Base-by-base conservation (phyloP, 2,797 vertebrate species). In the Crypturellus tataupa region DNA sequence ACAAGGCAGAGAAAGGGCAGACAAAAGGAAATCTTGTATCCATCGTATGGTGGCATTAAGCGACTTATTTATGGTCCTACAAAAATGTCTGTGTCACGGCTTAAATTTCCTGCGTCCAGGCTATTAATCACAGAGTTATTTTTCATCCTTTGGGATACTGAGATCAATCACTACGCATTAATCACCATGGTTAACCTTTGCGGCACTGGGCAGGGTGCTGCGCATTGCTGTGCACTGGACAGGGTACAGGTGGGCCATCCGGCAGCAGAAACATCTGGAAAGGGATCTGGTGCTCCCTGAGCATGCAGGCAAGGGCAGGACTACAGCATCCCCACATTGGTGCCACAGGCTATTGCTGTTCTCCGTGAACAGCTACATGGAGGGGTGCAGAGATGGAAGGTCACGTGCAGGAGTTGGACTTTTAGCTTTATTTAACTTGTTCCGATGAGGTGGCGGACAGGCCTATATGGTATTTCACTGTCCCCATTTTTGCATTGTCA, bases 111-210 rank as follows among this genome's bases (percentile, higher is more conserved):
- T 59, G 58, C 33, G 23, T 56, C 14, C 10, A 63, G 8, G 51
- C 39, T 71, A 49, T 65, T 65, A 83, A 91, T 53, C 24, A 60
- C 33, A 27, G 53, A 25, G 6, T 27, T 60, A 19, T 37, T 71
- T 6, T 37, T 73, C 27, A 51, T 84, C 31, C 51, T 77, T 85
- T 73, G 56, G 87, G 79, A 47, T 14, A 8, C 17, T 68, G 37
- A 51, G 46, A 56, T 21, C 40, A 64, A 8, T 37, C 17, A 59
- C n/a, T 59, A 11, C 78, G 49, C 67, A 76, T 81, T 60, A 72
- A 35, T 20, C 12, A 89, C 33, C 21, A 19, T 0, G 0, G 0
- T 46, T 49, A 5, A 42, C 47, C n/a, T 72, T 31, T n/a, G 72
- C 14, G 80, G 64, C 33, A 10, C 65, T 0, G 2, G 14, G 42